phyloP scores from a whole-genome alignment of 1,140 invertebrate genomes.

The Papilio helenus region DNA sequence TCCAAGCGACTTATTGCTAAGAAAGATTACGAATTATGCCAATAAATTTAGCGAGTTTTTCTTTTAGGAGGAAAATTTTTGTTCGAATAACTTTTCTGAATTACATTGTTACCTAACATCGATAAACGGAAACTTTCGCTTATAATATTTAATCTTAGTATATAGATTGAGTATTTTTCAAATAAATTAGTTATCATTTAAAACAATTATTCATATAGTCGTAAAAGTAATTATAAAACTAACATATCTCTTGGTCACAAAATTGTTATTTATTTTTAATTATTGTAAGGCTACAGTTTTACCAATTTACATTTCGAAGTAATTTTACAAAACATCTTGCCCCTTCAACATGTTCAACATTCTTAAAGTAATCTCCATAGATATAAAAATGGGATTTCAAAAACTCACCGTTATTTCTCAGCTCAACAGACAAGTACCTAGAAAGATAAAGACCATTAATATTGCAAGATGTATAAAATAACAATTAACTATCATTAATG shows the following conservation, averaged over 20 bases:
- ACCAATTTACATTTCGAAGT: too few species aligned
- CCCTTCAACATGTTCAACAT: too few species aligned
- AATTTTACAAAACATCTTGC: too few species aligned
- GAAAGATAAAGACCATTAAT: not conserved
- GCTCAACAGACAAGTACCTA: not conserved
- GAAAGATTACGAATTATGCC: slow-evolving; percentile 26
- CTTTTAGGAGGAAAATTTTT: slow-evolving; percentile 1
- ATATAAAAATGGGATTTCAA: not conserved
- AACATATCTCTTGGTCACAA: too few species aligned
- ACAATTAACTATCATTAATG: not conserved
- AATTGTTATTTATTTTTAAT: not conserved
- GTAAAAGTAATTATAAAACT: too few species aligned
- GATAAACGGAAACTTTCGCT: not conserved
- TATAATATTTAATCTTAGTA: not conserved
- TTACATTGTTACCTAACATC: not conserved
- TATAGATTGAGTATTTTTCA: not conserved
- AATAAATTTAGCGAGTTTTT: slow-evolving; percentile 23
- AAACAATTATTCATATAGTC: too few species aligned
- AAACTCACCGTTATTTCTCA: not conserved
- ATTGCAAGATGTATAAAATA: not conserved
- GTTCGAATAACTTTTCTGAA: slow-evolving; percentile 8
- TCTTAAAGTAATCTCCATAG: too few species aligned
- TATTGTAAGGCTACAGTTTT: not conserved
- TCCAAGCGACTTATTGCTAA: slow-evolving; percentile 22
- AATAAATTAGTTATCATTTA: too few species aligned